Conservation (phyloP, 2,888 invertebrate genomes). For the Branchellion lobata region DNA sequence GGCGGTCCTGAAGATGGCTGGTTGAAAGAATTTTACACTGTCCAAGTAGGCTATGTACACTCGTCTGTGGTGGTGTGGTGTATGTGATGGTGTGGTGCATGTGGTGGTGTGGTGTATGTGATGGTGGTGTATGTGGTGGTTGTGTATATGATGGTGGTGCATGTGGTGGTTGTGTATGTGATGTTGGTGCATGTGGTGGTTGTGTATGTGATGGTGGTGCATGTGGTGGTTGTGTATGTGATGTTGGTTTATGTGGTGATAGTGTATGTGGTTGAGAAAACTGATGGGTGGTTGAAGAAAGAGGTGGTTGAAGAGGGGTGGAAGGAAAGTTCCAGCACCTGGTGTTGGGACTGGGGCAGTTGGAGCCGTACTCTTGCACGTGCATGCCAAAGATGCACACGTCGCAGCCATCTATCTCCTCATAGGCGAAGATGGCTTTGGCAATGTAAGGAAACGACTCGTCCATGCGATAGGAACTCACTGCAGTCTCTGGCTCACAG, state of each 20-base stretch:
- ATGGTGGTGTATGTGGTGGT: too few relatives aligned
- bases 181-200: too few relatives aligned
- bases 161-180: too few relatives aligned
- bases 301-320: too few relatives aligned
- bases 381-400: conserved; percentile 99
- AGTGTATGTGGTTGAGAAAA: too few relatives aligned
- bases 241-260: too few relatives aligned
- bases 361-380: conserved; percentile 98
- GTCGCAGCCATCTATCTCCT: conserved; percentile 96
- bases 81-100: not conserved
- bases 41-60: conserved; percentile 99
- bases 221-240: too few relatives aligned
- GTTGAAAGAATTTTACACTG: conserved; percentile 98
- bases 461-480: conserved; percentile 66
- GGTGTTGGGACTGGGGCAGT: conserved; percentile 89
- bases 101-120: too few relatives aligned
- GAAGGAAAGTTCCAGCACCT: conserved; percentile 60
- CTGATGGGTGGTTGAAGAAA: too few relatives aligned
- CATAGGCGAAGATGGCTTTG: conserved; percentile 98
- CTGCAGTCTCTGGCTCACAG: conserved; percentile 22
- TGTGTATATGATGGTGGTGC: too few relatives aligned
- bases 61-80: too few relatives aligned
- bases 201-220: not conserved
- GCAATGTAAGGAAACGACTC: conserved; percentile 94
- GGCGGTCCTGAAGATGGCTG: conserved; percentile 90